Base-by-base conservation (phyloP, 1,140 invertebrate genomes). In the Scaptomyza pallida region DNA sequence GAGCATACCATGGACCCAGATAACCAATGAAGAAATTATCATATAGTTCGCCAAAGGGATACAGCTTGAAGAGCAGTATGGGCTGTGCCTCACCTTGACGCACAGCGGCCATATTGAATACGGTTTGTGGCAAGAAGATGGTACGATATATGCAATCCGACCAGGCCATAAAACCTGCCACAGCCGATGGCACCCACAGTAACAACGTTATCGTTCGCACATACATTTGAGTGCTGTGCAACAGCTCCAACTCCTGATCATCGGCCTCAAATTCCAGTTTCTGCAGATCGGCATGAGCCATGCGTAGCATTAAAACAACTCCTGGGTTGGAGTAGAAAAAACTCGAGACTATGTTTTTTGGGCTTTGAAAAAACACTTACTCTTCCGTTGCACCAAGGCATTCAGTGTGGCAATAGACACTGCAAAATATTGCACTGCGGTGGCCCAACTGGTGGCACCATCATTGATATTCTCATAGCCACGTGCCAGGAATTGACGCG, bases 381-480 rank as follows among this genome's bases (percentile, higher is more conserved):
- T 73, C 37, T 70, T 48, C 19, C 81, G 23, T 45, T 89, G 86
- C 8, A 83, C 47, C 23, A 65, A 82, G 12, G 86, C 86, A 65
- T 88, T 89, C 1, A 75, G 10, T 0, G 65, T 72, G 33, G 86
- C 75, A 9, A 89, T 77, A 5, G 81, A 89, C 0, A 86, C 78
- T 0, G 86, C 68, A 5, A 89, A 64, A 17, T 59, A 89, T 23
- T 90, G 88, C 0, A 89, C 70, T 0, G 81, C 75, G 0, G 86
- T 89, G 13, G 86, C 86, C 54, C 72, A 89, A 12, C 75, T 89
- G 5, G 78, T 89, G 16, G 86, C 86, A 0, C 78, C 81, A 48
- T 82, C 86, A 2, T 47, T 81, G 0, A 89, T 67, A 1, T 68
- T 72, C n/a, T 78, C 75, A 43, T 77, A 89, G 21, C 81, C 55